phyloP scores from a whole-genome alignment of 2,888 invertebrate species.

The Coremacera marginata region DNA sequence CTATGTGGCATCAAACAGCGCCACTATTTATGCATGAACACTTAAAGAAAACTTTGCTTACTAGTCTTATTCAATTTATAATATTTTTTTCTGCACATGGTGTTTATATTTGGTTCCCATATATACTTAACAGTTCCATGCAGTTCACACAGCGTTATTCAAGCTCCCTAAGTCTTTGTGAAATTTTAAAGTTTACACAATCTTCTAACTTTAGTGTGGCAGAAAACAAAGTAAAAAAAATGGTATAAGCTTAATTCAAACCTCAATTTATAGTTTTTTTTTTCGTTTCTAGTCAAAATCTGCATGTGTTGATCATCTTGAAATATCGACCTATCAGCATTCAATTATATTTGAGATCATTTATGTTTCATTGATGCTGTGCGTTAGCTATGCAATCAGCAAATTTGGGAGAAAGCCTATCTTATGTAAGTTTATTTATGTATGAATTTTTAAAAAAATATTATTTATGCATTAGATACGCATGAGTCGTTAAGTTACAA shows the following conservation, averaged over 20 bases:
- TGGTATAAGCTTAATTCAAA: not conserved
- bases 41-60: conserved; percentile 55
- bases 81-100: conserved; percentile 61
- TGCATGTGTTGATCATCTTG: conserved; percentile 52
- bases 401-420: conserved; percentile 53
- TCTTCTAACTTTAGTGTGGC: conserved; percentile 43
- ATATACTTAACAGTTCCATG: conserved; percentile 60
- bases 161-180: conserved; percentile 56
- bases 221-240: conserved; percentile 34
- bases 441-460: no score
- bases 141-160: conserved; percentile 54
- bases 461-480: no score
- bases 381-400: conserved; percentile 53
- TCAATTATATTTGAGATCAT: conserved; percentile 57
- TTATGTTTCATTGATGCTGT: conserved; percentile 51
- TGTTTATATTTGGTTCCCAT: conserved; percentile 65
- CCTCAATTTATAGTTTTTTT: not conserved
- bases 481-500: no score
- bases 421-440: conserved; percentile 49
- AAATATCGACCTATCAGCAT: conserved; percentile 58
- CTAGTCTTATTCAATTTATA: conserved; percentile 61
- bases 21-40: conserved; percentile 61
- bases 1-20: conserved; percentile 64
- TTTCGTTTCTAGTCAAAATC: conserved; percentile 31
- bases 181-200: conserved; percentile 52